Percentiles rank a stretch among this genome's conserved stretches.
Conservation (phyloP, 2,888 invertebrate species). For the Sarcophaga caerulescens region DNA sequence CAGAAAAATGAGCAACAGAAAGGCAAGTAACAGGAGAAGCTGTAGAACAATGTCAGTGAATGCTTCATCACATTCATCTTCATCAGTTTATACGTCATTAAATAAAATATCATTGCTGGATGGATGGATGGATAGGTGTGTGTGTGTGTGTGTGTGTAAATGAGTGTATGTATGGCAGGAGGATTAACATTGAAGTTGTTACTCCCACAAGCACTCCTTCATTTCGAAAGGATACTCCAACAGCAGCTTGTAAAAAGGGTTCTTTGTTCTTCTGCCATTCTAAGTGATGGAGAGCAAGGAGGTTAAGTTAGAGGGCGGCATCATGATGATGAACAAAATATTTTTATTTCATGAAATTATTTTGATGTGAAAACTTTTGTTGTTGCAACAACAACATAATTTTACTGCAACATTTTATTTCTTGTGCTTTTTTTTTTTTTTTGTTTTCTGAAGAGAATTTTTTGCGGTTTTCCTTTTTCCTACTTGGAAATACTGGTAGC, state of each 20-base stretch:
- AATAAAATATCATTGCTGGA: conserved; percentile 42
- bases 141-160: too few relatives aligned
- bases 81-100: conserved; percentile 67
- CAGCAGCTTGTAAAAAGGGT: background rate
- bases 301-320: too few relatives aligned
- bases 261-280: background rate
- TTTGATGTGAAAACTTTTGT: background rate
- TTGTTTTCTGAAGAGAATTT: background rate
- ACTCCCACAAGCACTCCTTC: background rate
- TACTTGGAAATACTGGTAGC: background rate
- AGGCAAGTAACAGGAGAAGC: background rate
- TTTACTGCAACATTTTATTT: background rate
- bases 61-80: conserved; percentile 61
- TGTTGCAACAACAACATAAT: background rate
- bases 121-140: background rate
- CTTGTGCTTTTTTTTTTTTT: background rate
- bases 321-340: background rate
- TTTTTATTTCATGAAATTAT: background rate
- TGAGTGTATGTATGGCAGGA: too few relatives aligned
- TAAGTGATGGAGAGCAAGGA: background rate
- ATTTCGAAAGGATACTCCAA: background rate
- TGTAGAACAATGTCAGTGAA: background rate
- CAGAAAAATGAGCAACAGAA: background rate
- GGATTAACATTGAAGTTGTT: too few relatives aligned
- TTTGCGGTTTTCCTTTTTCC: background rate